phyloP scores from a whole-genome alignment of 2,113 vertebrate genomes.

The Amphiprion ocellaris region DNA sequence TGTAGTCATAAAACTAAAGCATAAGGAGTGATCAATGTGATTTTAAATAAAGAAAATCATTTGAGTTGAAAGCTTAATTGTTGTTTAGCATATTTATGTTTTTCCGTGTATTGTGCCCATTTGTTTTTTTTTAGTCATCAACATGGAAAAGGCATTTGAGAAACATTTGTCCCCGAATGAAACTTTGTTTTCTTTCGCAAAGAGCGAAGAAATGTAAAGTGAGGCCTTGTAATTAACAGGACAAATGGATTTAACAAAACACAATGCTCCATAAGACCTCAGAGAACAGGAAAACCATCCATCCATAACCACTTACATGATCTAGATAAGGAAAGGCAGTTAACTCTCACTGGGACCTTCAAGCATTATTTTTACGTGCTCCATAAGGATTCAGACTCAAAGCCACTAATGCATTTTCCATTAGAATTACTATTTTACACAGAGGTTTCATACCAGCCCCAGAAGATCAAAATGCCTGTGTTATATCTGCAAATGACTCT shows the following conservation, averaged over 20 bases:
- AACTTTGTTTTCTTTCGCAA: background rate
- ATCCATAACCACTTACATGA: conserved; percentile 18
- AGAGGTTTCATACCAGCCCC: conserved; percentile 12
- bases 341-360: conserved; percentile 2
- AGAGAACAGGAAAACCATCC: background rate
- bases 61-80: background rate
- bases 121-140: background rate
- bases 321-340: background rate
- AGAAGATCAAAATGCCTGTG: conserved; percentile 31
- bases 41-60: background rate
- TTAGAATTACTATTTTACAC: conserved; percentile 20
- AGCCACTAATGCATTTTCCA: conserved; percentile 39
- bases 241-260: background rate
- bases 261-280: background rate
- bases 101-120: background rate
- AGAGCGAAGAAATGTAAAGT: too few species aligned
- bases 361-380: conserved; percentile 38
- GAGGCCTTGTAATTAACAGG: background rate
- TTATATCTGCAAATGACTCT: conserved; percentile 11
- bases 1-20: background rate
- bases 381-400: conserved; percentile 34
- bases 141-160: background rate
- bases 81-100: background rate
- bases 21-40: background rate
- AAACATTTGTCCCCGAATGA: background rate